Evolutionary conservation across 2,797 vertebrate species (phyloP), one percentile per base, ranked within the genome.

Genomic region (Gobionotothen gibberifrons): DNA sequence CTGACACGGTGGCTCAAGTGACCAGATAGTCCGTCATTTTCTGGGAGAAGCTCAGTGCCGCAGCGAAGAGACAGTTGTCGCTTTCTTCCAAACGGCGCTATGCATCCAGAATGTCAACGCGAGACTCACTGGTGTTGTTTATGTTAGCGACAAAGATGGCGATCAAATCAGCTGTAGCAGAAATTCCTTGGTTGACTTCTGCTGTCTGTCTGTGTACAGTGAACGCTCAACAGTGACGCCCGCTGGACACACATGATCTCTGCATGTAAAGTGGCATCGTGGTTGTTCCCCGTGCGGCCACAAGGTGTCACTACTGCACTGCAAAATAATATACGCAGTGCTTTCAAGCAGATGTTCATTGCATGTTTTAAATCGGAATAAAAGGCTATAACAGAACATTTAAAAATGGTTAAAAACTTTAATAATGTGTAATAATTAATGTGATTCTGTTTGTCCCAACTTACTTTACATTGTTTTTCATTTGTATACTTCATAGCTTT

Each of bases 61-160:
- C 46, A 6, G 58, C 54, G 43, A 54, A 5, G 15, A 4, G 10
- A 29, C 69, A 15, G 65, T 3, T 3, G 52, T 68, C 63, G 36
- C 22, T 67, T 53, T 36, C 58, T 26, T 5, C 29, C 7, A 1
- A 15, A 21, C 74, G n/a, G 69, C 58, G 39, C 43, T 1, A 9
- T 36, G 32, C 70, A 46, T 39, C 29, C 40, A 22, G 32, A 53
- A 66, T 1, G 60, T 54, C 79, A 58, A 72, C 71, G 63, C 66
- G 17, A 36, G 32, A 66, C 63, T 52, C 70, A 3, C 59, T 75
- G 77, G 10, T 82, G 87, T 87, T 93, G 93, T 93, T 93, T 93
- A 92, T 90, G 85, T 93, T 90, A 85, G 48, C 47, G 68, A 85
- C 75, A 87, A 93, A 93, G 86, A 93, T 93, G 93, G 93, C 93